Base-by-base conservation (phyloP, 2,888 invertebrate genomes). In the Xestia rhomboidea region DNA sequence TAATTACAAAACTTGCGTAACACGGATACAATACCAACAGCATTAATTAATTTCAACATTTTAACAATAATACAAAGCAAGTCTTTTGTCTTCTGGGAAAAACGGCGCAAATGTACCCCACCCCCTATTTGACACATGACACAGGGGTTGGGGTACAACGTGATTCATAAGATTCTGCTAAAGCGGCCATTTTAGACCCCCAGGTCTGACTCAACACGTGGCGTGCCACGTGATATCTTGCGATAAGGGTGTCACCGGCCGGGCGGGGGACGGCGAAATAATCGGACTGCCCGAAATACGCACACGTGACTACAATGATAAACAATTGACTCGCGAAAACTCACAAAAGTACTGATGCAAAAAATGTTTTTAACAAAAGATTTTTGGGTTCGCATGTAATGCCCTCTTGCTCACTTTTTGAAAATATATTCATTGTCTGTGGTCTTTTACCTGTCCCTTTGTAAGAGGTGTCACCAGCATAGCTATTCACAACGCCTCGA, bases 281-380 rank as follows among this genome's bases (percentile, higher is more conserved):
- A 66, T 34, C 27, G 41, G 54, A 34, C 2, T 30, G 27, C 24
- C 41, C 68, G 27, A 68, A 76, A 68, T 46, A 10, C 13, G 1
- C 24, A 66, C 51, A 77, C 46, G 54, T 78, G 81, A 41, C 63
- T 27, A 51, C 49, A 79, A 51, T 38, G 34, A 44, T 79, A 64
- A 63, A 51, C 30, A 49, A n/a, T 0, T 51, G 30, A 11, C 11
- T 51, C 18, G n/a, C 46, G 7, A n/a, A 41, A 41, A n/a, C n/a
- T 41, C n/a, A 41, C 15, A 64, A 15, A 41, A 41, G 15, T 64
- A n/a, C n/a, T 41, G 41, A 41, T 64, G 41, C n/a, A 41, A 41
- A 41, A 5, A 64, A 18, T 0, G 13, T n/a, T 27, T 64, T 8
- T n/a, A 41, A 27, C 18, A 64, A 27, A 64, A 27, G 24, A 13